A percentile compares a stretch with the other conserved stretches of the same genome.
phyloP scores from a whole-genome alignment of 2,797 vertebrate species.

The Gephyroberyx darwinii region DNA sequence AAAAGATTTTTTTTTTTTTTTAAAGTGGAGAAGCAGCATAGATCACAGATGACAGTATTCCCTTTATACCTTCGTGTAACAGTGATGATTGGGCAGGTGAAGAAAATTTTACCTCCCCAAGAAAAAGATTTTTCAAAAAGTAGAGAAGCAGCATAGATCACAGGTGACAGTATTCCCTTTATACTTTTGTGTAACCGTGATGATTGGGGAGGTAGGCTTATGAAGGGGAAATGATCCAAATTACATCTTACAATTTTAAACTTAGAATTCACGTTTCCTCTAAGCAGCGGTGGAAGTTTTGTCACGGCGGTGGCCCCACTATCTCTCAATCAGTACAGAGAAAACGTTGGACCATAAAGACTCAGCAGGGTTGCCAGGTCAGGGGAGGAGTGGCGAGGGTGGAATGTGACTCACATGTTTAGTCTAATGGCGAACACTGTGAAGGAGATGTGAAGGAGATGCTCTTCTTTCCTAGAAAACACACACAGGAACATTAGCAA shows the following conservation, averaged over 20 bases:
- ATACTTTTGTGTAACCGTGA: no score
- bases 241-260: constrained; percentile 11
- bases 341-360: constrained; percentile 13
- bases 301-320: constrained; percentile 20
- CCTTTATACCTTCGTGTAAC: no score
- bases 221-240: constrained; percentile 13
- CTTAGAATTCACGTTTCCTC: constrained; percentile 11
- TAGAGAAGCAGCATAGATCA: no score
- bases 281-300: background rate
- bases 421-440: constrained; percentile 43
- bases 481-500: constrained; percentile 24
- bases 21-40: no score
- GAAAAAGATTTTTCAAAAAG: no score
- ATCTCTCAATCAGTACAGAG: constrained; percentile 13
- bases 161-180: no score
- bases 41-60: no score
- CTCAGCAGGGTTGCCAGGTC: constrained; percentile 14
- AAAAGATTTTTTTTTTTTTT: no score
- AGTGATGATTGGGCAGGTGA: background rate
- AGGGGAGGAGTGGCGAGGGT: constrained; percentile 40
- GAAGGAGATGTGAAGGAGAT: constrained; percentile 30
- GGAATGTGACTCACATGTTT: constrained; percentile 57
- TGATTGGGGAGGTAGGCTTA: background rate
- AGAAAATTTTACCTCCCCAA: no score
- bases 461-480: constrained; percentile 47